Percentiles rank a stretch among this genome's conserved stretches.
Conservation (phyloP, 1,140 invertebrate species). For the Lanistes nyassanus region DNA sequence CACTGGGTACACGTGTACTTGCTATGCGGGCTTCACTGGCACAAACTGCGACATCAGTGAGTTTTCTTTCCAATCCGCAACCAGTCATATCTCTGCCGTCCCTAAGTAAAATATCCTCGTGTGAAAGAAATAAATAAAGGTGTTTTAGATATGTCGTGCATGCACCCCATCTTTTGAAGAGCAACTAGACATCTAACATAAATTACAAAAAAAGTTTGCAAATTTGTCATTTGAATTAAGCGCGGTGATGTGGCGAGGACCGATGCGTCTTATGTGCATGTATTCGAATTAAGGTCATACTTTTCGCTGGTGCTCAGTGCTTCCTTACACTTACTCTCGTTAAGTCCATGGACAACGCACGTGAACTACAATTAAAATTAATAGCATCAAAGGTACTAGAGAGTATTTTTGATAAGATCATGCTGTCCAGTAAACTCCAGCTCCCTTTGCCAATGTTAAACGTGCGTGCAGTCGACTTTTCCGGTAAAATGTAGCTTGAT, state of each 20-base stretch:
- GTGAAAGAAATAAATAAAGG: background rate
- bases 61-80: background rate
- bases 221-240: background rate
- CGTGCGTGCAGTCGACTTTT: no score
- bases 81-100: background rate
- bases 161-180: background rate
- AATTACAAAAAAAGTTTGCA: background rate
- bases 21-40: background rate
- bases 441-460: no score
- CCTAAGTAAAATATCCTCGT: background rate
- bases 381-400: no score
- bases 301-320: no score
- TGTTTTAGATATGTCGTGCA: background rate
- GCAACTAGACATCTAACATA: background rate
- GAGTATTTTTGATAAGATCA: no score
- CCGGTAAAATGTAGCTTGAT: no score
- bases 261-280: no score
- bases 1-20: background rate
- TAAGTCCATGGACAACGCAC: no score
- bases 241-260: background rate
- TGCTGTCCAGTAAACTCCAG: no score
- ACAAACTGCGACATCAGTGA: background rate
- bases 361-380: no score
- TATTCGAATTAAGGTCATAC: no score
- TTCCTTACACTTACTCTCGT: no score